A percentile compares a stretch with the other conserved stretches of the same genome.
phyloP scores from a whole-genome alignment of 2,888 invertebrate genomes.

The Gortyna flavago region DNA sequence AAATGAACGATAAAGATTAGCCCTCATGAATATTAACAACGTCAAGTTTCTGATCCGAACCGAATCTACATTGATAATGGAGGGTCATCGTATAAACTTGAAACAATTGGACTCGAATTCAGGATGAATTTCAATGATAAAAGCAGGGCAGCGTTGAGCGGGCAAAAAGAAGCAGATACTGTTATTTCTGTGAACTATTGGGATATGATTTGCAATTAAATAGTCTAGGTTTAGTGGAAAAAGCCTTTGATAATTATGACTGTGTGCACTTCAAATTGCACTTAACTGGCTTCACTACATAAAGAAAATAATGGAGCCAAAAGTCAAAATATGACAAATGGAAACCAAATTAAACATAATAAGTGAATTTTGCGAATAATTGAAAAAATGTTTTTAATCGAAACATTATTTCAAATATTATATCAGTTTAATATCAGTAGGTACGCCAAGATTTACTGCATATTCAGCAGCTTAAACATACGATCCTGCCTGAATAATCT shows the following conservation, averaged over 20 bases:
- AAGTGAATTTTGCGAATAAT: no score
- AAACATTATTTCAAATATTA: no score
- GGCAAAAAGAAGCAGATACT: constrained; percentile 27
- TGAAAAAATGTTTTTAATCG: no score
- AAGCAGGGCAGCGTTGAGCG: constrained; percentile 15
- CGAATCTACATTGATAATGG: constrained; percentile 72
- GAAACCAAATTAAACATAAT: neutral
- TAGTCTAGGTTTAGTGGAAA: neutral
- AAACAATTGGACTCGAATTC: constrained; percentile 48
- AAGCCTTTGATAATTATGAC: no score
- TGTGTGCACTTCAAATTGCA: no score
- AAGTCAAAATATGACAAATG: neutral
- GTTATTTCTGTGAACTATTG: constrained; percentile 34
- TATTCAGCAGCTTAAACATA: neutral
- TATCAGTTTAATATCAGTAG: neutral
- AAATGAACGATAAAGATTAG: constrained; percentile 80
- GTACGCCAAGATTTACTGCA: no score
- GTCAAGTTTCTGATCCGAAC: constrained; percentile 69
- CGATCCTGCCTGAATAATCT: constrained; percentile 8
- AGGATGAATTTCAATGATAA: constrained; percentile 54
- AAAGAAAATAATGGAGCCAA: neutral
- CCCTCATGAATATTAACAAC: constrained; percentile 77
- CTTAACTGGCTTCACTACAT: no score
- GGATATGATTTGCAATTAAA: constrained; percentile 24
- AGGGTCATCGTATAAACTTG: constrained; percentile 66